Conservation (phyloP, 2,113 vertebrate species). For the Myotis brandtii region DNA sequence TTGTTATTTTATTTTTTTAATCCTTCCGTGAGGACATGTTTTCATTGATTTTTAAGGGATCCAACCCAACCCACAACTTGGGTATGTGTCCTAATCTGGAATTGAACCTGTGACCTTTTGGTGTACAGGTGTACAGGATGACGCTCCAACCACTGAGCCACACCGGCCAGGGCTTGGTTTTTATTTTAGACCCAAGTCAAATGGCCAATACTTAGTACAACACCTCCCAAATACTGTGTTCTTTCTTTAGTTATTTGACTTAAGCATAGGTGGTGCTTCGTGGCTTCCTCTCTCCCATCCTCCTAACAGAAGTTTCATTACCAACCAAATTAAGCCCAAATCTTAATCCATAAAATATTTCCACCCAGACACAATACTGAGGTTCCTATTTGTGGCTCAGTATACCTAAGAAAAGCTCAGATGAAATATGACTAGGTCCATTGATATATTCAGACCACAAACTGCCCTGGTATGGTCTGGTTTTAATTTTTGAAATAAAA, state of each 20-base stretch:
- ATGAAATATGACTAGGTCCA: constrained; percentile 78
- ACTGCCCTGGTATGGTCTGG: constrained; percentile 65
- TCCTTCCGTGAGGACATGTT: not conserved
- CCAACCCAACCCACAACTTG: not conserved
- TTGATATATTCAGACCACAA: constrained; percentile 78
- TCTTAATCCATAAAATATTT: constrained; percentile 75
- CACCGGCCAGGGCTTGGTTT: not conserved
- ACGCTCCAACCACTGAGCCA: not conserved
- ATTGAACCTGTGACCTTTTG: not conserved
- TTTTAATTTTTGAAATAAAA: constrained; percentile 79
- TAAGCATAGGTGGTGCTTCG: not conserved
- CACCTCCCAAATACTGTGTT: not conserved
- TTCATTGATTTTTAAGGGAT: not conserved
- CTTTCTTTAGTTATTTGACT: constrained; percentile 20
- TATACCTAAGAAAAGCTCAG: constrained; percentile 70
- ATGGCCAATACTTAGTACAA: not conserved
- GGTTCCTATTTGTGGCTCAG: constrained; percentile 78
- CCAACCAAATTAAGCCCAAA: constrained; percentile 67
- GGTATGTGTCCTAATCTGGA: not conserved
- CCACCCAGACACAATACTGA: constrained; percentile 70
- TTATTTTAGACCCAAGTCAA: constrained; percentile 17
- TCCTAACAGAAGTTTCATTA: constrained; percentile 66
- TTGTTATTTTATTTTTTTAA: constrained; percentile 24
- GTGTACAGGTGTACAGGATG: not conserved
- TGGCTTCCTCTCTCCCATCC: not conserved